Evolutionary conservation across 2,888 invertebrate genomes (phyloP).

Genomic region (Tenthredo mesomela): DNA sequence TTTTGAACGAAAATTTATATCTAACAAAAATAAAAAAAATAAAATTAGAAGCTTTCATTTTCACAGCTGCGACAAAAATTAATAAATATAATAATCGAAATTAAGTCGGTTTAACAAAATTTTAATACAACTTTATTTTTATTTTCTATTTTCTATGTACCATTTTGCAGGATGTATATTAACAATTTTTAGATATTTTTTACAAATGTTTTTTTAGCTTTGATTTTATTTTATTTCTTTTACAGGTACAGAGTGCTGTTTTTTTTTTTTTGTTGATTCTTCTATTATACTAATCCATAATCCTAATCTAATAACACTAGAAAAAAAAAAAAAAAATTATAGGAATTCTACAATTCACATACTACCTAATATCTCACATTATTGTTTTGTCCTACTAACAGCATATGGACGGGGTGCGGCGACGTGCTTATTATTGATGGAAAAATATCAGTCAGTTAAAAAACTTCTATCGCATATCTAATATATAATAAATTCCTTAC

Average conservation of each 20-base stretch:
- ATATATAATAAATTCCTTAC: constrained; percentile 58
- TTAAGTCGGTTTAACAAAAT: background rate
- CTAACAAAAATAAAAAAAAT: constrained; percentile 4
- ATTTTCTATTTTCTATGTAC: background rate
- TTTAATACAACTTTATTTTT: constrained; percentile 23
- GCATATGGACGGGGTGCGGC: constrained; percentile 73
- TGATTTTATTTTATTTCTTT: constrained; percentile 14
- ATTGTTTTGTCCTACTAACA: constrained; percentile 74
- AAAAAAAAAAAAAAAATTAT: no score
- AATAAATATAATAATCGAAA: background rate
- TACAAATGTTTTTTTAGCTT: background rate
- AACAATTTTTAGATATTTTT: background rate
- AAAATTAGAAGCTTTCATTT: background rate
- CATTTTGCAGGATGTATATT: constrained; percentile 29
- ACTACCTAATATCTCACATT: constrained; percentile 68
- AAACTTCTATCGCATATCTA: constrained; percentile 15
- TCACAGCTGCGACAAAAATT: background rate
- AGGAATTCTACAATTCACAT: background rate
- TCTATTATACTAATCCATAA: background rate
- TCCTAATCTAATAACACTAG: background rate
- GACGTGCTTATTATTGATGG: constrained; percentile 72
- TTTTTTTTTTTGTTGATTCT: background rate
- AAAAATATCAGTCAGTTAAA: background rate
- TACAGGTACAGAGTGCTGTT: constrained; percentile 15
- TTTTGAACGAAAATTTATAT: background rate